Evolutionary conservation across 1,140 invertebrate species (phyloP).

Genomic region (Tribolium castaneum): DNA sequence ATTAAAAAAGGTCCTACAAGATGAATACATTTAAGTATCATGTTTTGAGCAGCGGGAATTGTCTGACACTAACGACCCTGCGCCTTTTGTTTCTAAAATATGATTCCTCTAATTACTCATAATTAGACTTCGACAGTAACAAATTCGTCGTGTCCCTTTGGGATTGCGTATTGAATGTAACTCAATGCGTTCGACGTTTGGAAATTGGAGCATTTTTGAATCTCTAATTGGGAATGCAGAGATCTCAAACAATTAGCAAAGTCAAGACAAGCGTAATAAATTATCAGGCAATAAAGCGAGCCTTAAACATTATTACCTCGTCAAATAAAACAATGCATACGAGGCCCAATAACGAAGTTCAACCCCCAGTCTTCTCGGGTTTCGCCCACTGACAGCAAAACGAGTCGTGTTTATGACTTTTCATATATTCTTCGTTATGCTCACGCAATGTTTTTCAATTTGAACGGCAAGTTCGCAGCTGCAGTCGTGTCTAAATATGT

Average conservation of each 20-base stretch:
- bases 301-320: slow-evolving; percentile 47
- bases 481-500: slow-evolving; percentile 37
- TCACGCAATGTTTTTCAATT: slow-evolving; percentile 52
- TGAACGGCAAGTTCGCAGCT: slow-evolving; percentile 42
- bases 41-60: slow-evolving; percentile 49
- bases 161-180: slow-evolving; percentile 38
- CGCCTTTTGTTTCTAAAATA: slow-evolving; percentile 57
- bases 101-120: slow-evolving; percentile 56
- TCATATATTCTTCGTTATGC: slow-evolving; percentile 45
- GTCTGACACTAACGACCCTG: slow-evolving; percentile 55
- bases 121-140: slow-evolving; percentile 52
- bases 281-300: slow-evolving; percentile 50
- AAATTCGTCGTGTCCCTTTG: slow-evolving; percentile 44
- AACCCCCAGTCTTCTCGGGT: slow-evolving; percentile 18
- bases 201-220: not conserved
- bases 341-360: slow-evolving; percentile 43
- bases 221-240: slow-evolving; percentile 1
- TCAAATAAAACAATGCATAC: slow-evolving; percentile 50
- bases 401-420: slow-evolving; percentile 40
- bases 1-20: slow-evolving; percentile 31
- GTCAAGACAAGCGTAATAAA: slow-evolving; percentile 42
- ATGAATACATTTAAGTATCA: slow-evolving; percentile 49
- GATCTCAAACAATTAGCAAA: slow-evolving; percentile 10
- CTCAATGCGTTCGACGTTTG: slow-evolving; percentile 9
- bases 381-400: slow-evolving; percentile 41